A percentile compares a stretch with the other conserved stretches of the same genome.
Conservation (phyloP, 2,797 vertebrate genomes). For the Triplophysa bombifrons region DNA sequence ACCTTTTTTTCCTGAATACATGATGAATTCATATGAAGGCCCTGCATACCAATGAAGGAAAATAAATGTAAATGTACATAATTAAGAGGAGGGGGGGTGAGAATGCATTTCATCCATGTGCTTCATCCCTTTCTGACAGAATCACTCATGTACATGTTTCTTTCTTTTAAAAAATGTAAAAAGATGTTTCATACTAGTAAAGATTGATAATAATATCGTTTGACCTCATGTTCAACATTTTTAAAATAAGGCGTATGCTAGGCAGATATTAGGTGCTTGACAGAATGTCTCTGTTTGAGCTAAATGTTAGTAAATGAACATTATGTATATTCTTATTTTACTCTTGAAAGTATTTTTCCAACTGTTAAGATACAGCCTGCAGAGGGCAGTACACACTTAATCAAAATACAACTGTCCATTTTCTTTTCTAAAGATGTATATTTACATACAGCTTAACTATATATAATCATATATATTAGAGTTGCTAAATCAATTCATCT, state of each 20-base stretch:
- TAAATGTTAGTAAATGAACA: not conserved
- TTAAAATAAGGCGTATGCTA: not conserved
- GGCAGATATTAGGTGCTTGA: not conserved
- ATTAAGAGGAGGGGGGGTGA: slow-evolving; percentile 20
- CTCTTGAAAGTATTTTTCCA: not conserved
- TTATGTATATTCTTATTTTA: not conserved
- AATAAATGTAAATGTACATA: slow-evolving; percentile 52
- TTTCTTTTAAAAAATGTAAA: not conserved
- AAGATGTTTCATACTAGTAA: slow-evolving; percentile 2
- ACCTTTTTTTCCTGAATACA: not conserved
- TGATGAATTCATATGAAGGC: not conserved
- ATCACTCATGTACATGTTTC: slow-evolving; percentile 2
- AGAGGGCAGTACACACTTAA: slow-evolving; percentile 40
- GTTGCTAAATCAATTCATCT: too few relatives aligned
- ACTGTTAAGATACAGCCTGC: slow-evolving; percentile 6
- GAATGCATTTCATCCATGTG: slow-evolving; percentile 39
- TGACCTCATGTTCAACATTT: not conserved
- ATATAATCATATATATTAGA: too few relatives aligned
- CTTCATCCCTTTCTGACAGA: not conserved
- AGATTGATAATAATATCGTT: not conserved
- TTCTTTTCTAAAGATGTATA: not conserved
- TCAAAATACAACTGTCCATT: not conserved
- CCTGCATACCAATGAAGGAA: not conserved
- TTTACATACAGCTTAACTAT: too few relatives aligned
- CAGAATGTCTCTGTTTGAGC: slow-evolving; percentile 1